Conservation (phyloP, 1,140 invertebrate species). For the Saxidomus purpurata region DNA sequence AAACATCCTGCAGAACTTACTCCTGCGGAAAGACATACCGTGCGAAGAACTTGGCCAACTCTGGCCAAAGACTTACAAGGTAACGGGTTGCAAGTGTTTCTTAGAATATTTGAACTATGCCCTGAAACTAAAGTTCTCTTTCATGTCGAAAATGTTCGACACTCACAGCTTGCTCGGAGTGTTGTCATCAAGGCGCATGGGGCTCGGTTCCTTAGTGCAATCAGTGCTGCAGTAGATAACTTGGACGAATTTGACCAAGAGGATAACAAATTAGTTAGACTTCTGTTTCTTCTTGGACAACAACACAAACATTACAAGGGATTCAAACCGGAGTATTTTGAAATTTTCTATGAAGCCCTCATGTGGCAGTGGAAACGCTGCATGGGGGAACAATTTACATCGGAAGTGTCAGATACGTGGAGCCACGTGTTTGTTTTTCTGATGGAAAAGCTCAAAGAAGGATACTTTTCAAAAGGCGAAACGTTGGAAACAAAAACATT, state of each 20-base stretch:
- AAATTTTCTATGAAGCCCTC: no score
- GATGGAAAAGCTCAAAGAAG: slow-evolving; percentile 35
- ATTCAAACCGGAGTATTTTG: slow-evolving; percentile 43
- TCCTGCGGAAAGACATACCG: no score
- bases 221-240: slow-evolving; percentile 21
- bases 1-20: no score
- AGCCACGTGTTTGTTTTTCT: slow-evolving; percentile 6
- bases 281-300: neutral
- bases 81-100: slow-evolving; percentile 45
- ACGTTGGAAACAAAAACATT: no score
- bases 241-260: neutral
- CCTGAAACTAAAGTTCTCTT: slow-evolving; percentile 4
- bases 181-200: slow-evolving; percentile 1
- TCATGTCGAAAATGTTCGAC: slow-evolving; percentile 2
- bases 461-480: neutral
- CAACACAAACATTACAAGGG: slow-evolving; percentile 27
- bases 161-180: neutral
- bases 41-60: no score
- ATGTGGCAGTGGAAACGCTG: slow-evolving; percentile 33
- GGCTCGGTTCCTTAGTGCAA: neutral
- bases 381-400: slow-evolving; percentile 4
- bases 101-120: slow-evolving; percentile 43
- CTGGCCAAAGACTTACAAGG: neutral
- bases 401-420: slow-evolving; percentile 17
- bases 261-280: neutral